phyloP scores from a whole-genome alignment of 1,140 invertebrate genomes.

The Macrotrachela quadricornifera region DNA sequence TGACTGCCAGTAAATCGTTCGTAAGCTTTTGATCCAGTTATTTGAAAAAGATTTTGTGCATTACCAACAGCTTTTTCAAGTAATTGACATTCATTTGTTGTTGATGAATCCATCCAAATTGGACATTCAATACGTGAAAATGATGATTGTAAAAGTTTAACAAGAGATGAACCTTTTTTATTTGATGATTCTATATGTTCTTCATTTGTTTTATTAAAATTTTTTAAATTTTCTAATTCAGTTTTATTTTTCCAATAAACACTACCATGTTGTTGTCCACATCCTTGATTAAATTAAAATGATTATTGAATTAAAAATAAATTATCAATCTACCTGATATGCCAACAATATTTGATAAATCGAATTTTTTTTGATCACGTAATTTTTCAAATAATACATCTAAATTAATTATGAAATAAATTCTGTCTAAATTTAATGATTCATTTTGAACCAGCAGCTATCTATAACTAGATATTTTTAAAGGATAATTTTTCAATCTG shows the following conservation, averaged over 20 bases:
- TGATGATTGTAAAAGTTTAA: constrained; percentile 16
- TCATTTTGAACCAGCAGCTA: too few species aligned
- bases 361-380: too few species aligned
- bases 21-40: constrained; percentile 75
- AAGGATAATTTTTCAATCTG: too few species aligned
- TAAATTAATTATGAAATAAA: too few species aligned
- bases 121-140: constrained; percentile 64
- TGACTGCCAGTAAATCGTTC: constrained; percentile 79
- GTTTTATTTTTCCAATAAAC: constrained; percentile 70
- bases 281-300: too few species aligned
- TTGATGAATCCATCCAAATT: constrained; percentile 88
- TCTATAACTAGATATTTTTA: too few species aligned
- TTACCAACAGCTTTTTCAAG: constrained; percentile 61
- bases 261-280: constrained; percentile 69
- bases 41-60: constrained; percentile 44
- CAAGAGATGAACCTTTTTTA: neutral
- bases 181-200: neutral
- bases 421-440: too few species aligned
- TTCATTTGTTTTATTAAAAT: neutral
- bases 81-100: constrained; percentile 49
- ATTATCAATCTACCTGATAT: too few species aligned
- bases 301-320: too few species aligned
- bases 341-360: too few species aligned
- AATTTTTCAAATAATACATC: neutral
- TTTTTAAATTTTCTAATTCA: constrained; percentile 13